phyloP scores from a whole-genome alignment of 1,140 invertebrate species.

The Ganaspis sp. region DNA sequence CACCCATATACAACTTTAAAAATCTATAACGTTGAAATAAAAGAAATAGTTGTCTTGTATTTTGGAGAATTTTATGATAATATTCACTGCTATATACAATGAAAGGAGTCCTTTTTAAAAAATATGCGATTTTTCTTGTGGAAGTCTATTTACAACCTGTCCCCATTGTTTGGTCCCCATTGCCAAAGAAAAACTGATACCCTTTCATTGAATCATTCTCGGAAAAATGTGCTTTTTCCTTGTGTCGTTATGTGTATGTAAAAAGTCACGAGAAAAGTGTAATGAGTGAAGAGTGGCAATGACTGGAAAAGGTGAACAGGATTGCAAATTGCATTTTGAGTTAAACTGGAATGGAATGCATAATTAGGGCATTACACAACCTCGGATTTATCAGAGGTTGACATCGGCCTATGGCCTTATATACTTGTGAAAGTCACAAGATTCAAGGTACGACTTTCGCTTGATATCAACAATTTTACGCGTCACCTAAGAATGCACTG shows the following conservation, averaged over 20 bases:
- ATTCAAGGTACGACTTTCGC: slow-evolving; percentile 4
- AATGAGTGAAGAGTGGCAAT: neutral
- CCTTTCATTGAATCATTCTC: neutral
- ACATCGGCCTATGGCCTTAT: slow-evolving; percentile 12
- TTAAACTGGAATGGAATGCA: slow-evolving; percentile 5
- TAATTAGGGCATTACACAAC: slow-evolving; percentile 9
- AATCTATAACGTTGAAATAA: too few species aligned
- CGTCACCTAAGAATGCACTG: slow-evolving; percentile 3
- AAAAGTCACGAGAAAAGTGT: neutral
- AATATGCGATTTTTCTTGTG: neutral
- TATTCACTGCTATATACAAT: neutral
- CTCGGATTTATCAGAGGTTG: slow-evolving; percentile 12
- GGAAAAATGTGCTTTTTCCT: neutral
- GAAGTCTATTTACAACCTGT: slow-evolving; percentile 1
- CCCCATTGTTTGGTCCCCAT: slow-evolving; percentile 1
- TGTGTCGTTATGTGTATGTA: neutral
- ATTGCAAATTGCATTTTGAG: slow-evolving; percentile 5
- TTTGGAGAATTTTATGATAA: neutral
- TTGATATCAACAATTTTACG: slow-evolving; percentile 10
- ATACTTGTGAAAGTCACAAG: neutral
- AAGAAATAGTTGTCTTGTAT: too few species aligned
- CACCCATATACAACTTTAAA: too few species aligned
- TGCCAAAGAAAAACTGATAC: neutral
- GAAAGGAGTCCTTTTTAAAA: neutral
- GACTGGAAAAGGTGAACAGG: neutral